Percentiles rank a stretch among this genome's conserved stretches.
phyloP scores from a whole-genome alignment of 2,797 vertebrate genomes.

The Gadopsis bispinosus region DNA sequence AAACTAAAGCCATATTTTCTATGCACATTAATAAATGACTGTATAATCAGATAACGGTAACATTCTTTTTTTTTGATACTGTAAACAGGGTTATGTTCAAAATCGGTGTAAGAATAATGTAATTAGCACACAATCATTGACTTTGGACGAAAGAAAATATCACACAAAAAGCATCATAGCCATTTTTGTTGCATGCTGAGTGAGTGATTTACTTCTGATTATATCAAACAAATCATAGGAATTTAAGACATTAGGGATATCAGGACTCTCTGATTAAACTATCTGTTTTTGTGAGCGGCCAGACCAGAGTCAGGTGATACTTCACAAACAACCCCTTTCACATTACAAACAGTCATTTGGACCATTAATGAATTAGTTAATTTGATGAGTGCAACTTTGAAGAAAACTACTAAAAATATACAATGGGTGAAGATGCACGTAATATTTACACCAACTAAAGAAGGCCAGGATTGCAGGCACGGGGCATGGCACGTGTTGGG shows the following conservation, averaged over 20 bases:
- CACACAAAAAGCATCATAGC: not conserved
- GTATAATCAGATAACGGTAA: conserved; percentile 13
- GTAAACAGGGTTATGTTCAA: conserved; percentile 9
- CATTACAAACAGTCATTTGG: not conserved
- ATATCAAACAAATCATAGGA: conserved; percentile 7
- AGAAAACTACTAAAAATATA: not conserved
- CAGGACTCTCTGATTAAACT: not conserved
- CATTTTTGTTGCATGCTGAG: not conserved
- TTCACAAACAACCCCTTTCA: not conserved
- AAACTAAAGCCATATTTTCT: not conserved
- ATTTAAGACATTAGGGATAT: not conserved
- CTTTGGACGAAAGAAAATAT: conserved; percentile 7
- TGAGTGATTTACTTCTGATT: not conserved
- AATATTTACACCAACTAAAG: conserved; percentile 3
- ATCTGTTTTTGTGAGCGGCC: not conserved
- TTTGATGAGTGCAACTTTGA: not conserved
- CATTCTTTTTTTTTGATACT: not conserved
- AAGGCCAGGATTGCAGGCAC: conserved; percentile 19
- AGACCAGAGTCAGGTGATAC: too few species aligned
- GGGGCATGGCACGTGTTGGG: conserved; percentile 34
- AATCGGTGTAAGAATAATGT: not conserved
- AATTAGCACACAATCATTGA: not conserved
- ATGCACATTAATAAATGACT: not conserved
- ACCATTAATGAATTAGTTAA: not conserved
- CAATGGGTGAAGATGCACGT: not conserved